These are phyloP conservation scores for Anarhynchus alexandrinus DNA, from an alignment of 2,113 vertebrate species.

Conservation along the genomic window DNA sequence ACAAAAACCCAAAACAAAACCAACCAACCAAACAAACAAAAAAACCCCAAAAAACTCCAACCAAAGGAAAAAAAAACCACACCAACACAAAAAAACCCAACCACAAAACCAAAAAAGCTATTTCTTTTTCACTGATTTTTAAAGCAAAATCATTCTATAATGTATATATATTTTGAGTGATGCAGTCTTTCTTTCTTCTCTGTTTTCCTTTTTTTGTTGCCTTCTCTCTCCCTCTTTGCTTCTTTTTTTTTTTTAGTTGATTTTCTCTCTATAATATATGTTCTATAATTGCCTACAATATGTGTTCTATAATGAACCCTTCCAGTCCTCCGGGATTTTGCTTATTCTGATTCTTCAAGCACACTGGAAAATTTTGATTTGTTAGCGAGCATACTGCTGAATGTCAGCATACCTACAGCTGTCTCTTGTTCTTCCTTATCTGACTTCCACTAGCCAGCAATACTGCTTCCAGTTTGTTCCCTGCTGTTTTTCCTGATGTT, in stretches of 20 bases:
- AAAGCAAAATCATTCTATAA: background rate
- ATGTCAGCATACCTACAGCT: background rate
- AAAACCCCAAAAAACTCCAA: no score
- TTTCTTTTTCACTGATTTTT: background rate
- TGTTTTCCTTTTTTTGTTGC: background rate
- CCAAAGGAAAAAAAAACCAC: no score
- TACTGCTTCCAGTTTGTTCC: background rate
- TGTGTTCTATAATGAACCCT: background rate
- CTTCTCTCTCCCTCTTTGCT: fast-evolving
- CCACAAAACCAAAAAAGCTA: background rate
- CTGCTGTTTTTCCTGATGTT: background rate
- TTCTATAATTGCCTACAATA: background rate
- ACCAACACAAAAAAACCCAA: background rate
- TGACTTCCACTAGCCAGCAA: background rate
- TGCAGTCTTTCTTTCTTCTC: background rate
- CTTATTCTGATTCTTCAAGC: background rate
- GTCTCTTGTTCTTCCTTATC: background rate
- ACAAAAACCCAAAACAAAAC: background rate
- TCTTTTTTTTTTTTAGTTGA: no score
- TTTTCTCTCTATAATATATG: background rate
- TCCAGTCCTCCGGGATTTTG: background rate
- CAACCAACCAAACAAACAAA: no score
- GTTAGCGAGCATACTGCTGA: background rate
- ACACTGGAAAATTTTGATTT: background rate
- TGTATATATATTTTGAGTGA: no score